phyloP scores from a whole-genome alignment of 2,888 invertebrate species.

The Rugalucina vietnamica region DNA sequence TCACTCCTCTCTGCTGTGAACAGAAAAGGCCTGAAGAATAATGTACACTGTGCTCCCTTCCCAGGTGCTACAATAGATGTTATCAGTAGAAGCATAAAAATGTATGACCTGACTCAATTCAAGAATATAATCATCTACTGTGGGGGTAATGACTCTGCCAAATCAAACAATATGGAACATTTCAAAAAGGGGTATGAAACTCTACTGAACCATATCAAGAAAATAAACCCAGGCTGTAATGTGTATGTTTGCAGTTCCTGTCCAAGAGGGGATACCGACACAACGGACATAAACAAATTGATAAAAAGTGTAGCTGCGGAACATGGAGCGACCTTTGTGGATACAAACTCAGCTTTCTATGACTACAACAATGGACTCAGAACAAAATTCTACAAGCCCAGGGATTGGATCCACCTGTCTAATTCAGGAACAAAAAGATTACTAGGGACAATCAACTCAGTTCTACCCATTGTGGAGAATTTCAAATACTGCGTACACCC shows the following conservation, averaged over 20 bases:
- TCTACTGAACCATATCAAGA: neutral
- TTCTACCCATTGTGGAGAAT: neutral
- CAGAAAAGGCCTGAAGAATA: neutral
- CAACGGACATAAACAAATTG: neutral
- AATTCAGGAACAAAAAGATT: neutral
- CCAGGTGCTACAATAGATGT: neutral
- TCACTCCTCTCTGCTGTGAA: neutral
- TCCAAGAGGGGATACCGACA: slow-evolving; percentile 5
- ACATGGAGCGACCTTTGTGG: neutral
- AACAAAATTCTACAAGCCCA: neutral
- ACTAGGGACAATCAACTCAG: neutral
- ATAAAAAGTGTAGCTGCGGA: neutral
- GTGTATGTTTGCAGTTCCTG: neutral
- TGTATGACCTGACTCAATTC: neutral
- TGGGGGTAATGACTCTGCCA: neutral
- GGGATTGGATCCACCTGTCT: slow-evolving; percentile 1
- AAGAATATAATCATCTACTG: neutral
- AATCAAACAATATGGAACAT: neutral
- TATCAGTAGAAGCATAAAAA: neutral
- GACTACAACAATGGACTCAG: neutral
- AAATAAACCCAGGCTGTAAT: neutral
- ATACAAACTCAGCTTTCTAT: neutral
- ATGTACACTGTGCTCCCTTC: neutral
- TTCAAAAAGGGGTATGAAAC: neutral
- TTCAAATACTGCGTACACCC: slow-evolving; percentile 2